phyloP scores from a whole-genome alignment of 2,113 vertebrate species.

The Pelecanus crispus region DNA sequence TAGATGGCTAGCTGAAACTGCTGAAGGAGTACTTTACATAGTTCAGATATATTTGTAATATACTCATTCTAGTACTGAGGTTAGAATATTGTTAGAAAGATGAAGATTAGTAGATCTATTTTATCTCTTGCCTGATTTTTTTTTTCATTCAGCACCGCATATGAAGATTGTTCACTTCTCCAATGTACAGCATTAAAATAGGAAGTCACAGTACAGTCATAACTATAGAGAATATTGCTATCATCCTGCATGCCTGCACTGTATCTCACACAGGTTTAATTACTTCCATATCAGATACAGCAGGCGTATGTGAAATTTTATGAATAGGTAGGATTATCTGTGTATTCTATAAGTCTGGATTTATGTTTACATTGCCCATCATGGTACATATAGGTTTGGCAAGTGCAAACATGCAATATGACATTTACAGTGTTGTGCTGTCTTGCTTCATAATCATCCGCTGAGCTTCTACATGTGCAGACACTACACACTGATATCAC shows the following conservation, averaged over 20 bases:
- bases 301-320: background rate
- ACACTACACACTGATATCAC: background rate
- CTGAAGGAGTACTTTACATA: background rate
- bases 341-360: background rate
- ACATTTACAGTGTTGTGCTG: background rate
- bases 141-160: background rate
- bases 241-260: background rate
- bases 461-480: background rate
- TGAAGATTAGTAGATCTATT: background rate
- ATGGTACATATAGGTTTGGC: background rate
- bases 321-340: background rate
- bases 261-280: background rate
- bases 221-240: background rate
- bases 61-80: background rate
- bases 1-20: background rate
- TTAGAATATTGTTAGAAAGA: background rate
- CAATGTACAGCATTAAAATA: background rate
- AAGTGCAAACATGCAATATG: background rate
- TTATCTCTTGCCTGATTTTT: background rate
- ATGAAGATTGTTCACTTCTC: background rate
- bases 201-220: background rate
- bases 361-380: background rate
- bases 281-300: background rate
- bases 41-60: background rate
- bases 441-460: background rate